phyloP scores from a whole-genome alignment of 2,888 invertebrate species.

The Tipula helvola region DNA sequence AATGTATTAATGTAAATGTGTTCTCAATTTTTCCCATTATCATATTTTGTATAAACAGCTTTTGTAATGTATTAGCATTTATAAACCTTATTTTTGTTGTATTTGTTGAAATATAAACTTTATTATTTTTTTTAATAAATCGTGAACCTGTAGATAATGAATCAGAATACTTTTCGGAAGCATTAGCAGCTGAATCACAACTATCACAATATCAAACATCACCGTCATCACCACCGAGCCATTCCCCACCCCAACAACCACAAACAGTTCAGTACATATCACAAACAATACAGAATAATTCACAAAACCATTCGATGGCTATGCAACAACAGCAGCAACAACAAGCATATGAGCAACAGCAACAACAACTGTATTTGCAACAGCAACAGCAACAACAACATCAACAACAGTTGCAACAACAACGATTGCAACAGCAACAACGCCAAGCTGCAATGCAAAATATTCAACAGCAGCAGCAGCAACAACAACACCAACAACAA shows the following conservation, averaged over 20 bases:
- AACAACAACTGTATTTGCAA: conserved; percentile 19
- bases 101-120: conserved; percentile 4
- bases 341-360: conserved; percentile 20
- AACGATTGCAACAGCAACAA: conserved; percentile 20
- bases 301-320: conserved; percentile 20
- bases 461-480: conserved; percentile 29
- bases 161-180: conserved; percentile 38
- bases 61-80: neutral
- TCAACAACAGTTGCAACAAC: conserved; percentile 15
- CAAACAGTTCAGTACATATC: conserved; percentile 12
- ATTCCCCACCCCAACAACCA: neutral
- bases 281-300: conserved; percentile 16
- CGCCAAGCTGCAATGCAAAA: conserved; percentile 16
- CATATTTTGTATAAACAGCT: neutral
- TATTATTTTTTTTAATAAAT: neutral
- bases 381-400: conserved; percentile 16
- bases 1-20: no score
- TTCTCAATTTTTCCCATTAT: neutral
- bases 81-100: neutral
- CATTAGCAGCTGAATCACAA: conserved; percentile 36
- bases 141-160: conserved; percentile 23
- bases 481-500: conserved; percentile 27
- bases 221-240: conserved; percentile 5
- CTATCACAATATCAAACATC: conserved; percentile 33
- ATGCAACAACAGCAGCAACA: conserved; percentile 18